Evolutionary conservation across 2,888 invertebrate genomes (phyloP).

Genomic region (Macropis europaea): DNA sequence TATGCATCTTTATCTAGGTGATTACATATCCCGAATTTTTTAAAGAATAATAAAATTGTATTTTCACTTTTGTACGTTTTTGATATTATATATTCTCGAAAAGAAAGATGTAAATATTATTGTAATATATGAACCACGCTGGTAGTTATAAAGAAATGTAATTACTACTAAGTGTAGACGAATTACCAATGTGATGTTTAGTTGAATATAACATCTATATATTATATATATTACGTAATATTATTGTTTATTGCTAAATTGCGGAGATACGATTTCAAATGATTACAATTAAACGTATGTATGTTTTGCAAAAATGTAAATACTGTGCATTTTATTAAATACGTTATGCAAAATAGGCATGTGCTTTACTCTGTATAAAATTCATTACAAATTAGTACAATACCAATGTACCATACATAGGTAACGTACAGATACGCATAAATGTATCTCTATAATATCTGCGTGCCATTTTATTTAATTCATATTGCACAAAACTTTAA

Average conservation of each 20-base stretch:
- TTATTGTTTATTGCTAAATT: conserved; percentile 42
- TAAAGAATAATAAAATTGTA: conserved; percentile 48
- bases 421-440: neutral
- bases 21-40: conserved; percentile 55
- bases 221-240: conserved; percentile 56
- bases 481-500: neutral
- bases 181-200: conserved; percentile 77
- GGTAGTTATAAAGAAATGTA: conserved; percentile 60
- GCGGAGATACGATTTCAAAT: conserved; percentile 23
- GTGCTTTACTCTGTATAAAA: conserved; percentile 58
- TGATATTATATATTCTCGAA: conserved; percentile 54
- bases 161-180: conserved; percentile 60
- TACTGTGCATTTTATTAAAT: conserved; percentile 64
- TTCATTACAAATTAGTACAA: conserved; percentile 55
- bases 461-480: conserved; percentile 20
- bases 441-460: neutral
- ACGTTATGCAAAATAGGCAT: conserved; percentile 57
- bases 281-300: conserved; percentile 34
- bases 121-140: conserved; percentile 61
- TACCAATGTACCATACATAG: conserved; percentile 43
- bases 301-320: conserved; percentile 58
- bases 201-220: conserved; percentile 60
- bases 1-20: conserved; percentile 27
- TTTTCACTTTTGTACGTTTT: conserved; percentile 70
- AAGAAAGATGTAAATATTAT: conserved; percentile 57